A percentile compares a stretch with the other conserved stretches of the same genome.
Conservation (phyloP, 2,797 vertebrate species). For the Spinus olivaceus region DNA sequence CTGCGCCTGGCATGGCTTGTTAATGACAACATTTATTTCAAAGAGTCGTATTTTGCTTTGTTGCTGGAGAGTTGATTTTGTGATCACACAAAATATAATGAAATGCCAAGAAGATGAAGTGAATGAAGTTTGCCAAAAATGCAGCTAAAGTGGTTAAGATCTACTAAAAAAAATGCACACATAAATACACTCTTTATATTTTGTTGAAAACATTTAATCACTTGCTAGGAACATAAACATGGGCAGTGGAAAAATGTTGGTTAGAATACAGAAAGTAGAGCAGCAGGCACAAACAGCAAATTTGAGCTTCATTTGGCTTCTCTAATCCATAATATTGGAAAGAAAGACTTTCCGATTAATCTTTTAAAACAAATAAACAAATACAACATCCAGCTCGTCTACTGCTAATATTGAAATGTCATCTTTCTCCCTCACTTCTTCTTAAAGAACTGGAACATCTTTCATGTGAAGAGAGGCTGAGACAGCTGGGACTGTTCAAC, state of each 20-base stretch:
- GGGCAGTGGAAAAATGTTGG: neutral
- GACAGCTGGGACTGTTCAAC: neutral
- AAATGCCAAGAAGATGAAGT: constrained; percentile 82
- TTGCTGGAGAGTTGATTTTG: constrained; percentile 81
- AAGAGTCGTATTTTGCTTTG: constrained; percentile 78
- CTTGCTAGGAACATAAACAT: neutral
- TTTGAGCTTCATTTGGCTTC: neutral
- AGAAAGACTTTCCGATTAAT: neutral
- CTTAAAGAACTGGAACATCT: neutral
- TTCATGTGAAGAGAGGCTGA: neutral
- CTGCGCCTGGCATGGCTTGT: constrained; percentile 75
- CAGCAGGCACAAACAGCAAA: neutral
- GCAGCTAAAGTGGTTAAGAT: constrained; percentile 72
- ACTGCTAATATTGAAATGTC: neutral
- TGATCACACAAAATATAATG: constrained; percentile 81
- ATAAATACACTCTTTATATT: constrained; percentile 5
- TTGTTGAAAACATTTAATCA: constrained; percentile 47
- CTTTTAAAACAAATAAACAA: neutral
- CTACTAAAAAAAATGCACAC: constrained; percentile 41
- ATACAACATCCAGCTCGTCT: neutral
- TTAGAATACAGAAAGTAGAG: neutral
- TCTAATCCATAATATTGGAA: neutral
- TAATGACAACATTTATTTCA: constrained; percentile 86
- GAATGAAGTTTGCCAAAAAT: constrained; percentile 80
- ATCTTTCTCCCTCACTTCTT: neutral